A percentile compares a stretch with the other conserved stretches of the same genome.
phyloP scores from a whole-genome alignment of 2,797 vertebrate genomes.

The Molothrus ater region DNA sequence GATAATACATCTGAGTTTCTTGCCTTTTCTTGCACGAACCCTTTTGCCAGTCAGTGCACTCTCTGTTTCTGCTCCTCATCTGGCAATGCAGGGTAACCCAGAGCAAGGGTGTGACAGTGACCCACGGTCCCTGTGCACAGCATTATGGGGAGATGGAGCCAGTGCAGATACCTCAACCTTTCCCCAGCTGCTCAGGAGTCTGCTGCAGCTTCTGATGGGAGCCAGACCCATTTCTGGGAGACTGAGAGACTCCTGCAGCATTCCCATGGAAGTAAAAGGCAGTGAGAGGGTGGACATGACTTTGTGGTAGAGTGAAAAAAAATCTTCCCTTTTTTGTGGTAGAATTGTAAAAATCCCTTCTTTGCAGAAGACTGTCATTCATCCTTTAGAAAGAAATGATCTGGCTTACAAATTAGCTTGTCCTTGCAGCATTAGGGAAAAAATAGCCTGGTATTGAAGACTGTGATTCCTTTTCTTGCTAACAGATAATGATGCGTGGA shows the following conservation, averaged over 20 bases:
- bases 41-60: not conserved
- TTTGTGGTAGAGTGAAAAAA: not conserved
- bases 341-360: not conserved
- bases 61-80: not conserved
- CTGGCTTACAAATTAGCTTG: slow-evolving; percentile 27
- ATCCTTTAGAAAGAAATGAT: not conserved
- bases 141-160: fast-evolving
- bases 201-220: not conserved
- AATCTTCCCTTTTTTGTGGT: not conserved
- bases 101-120: not conserved
- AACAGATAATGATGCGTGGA: slow-evolving; percentile 29
- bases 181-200: not conserved
- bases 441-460: slow-evolving; percentile 26
- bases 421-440: slow-evolving; percentile 40
- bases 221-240: not conserved
- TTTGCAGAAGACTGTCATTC: not conserved
- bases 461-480: slow-evolving; percentile 34
- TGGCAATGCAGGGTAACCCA: fast-evolving
- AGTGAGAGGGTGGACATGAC: fast-evolving
- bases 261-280: not conserved
- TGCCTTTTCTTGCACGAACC: not conserved
- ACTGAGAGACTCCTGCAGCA: not conserved
- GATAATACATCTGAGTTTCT: not conserved
- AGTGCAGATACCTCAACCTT: not conserved
- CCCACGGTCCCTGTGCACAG: fast-evolving